phyloP scores from a whole-genome alignment of 2,888 invertebrate species.

The Cheilosia vulpina region DNA sequence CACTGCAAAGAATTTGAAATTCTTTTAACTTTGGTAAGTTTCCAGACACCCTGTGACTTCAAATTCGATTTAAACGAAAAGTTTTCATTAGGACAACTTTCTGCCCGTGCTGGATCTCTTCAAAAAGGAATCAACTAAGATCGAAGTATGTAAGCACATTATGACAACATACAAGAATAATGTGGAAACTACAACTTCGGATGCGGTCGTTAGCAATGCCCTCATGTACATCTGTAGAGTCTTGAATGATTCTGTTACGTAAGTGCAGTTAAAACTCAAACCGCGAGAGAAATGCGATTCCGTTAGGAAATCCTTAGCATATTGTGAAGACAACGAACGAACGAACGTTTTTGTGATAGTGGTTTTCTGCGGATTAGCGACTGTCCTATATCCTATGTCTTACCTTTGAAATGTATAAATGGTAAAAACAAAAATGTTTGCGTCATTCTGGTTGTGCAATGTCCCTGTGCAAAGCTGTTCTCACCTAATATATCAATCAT shows the following conservation, averaged over 20 bases:
- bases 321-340: no score
- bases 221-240: constrained; percentile 94
- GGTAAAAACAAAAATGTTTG: no score
- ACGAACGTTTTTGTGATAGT: no score
- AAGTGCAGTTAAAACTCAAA: constrained; percentile 61
- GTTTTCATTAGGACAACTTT: constrained; percentile 90
- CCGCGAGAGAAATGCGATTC: no score
- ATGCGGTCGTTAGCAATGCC: constrained; percentile 94
- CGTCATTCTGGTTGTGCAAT: no score
- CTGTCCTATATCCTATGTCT: no score
- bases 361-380: no score
- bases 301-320: no score
- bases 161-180: constrained; percentile 86
- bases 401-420: no score
- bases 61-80: neutral
- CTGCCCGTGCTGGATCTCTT: constrained; percentile 95
- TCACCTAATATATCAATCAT: neutral
- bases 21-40: constrained; percentile 90
- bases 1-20: constrained; percentile 91
- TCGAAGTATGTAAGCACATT: constrained; percentile 93
- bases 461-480: neutral
- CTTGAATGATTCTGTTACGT: constrained; percentile 97
- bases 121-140: constrained; percentile 92
- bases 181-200: constrained; percentile 85
- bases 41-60: neutral